Evolutionary conservation across 2,888 invertebrate genomes (phyloP).

Genomic region (Yponomeuta cagnagella): DNA sequence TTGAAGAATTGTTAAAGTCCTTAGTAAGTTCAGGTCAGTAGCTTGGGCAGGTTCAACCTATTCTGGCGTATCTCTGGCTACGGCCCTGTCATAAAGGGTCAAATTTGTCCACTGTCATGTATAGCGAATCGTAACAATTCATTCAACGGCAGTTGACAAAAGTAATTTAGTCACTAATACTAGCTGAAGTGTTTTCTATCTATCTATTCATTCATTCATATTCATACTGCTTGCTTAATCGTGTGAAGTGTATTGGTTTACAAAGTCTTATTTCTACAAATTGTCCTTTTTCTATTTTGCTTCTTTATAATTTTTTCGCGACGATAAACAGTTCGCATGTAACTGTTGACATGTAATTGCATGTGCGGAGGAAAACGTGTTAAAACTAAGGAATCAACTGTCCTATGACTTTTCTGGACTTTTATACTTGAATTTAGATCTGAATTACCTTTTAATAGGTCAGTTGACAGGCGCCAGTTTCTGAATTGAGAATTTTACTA

Average conservation of each 20-base stretch:
- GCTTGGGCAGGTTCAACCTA: no score
- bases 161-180: not conserved
- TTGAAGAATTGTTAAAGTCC: no score
- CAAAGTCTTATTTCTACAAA: not conserved
- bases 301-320: not conserved
- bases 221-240: slow-evolving; percentile 48
- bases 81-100: not conserved
- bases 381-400: not conserved
- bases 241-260: slow-evolving; percentile 34
- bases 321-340: not conserved
- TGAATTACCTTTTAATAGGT: not conserved
- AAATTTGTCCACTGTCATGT: not conserved
- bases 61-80: no score
- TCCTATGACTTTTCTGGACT: not conserved
- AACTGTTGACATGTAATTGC: not conserved
- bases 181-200: slow-evolving; percentile 26
- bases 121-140: not conserved
- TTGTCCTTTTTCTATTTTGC: slow-evolving; percentile 1
- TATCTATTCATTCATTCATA: slow-evolving; percentile 24
- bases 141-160: not conserved
- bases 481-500: no score
- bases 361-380: not conserved
- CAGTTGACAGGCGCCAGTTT: no score
- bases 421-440: not conserved
- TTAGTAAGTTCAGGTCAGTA: no score